Base-by-base conservation (phyloP, 1,140 invertebrate genomes). In the Grapholita molesta region DNA sequence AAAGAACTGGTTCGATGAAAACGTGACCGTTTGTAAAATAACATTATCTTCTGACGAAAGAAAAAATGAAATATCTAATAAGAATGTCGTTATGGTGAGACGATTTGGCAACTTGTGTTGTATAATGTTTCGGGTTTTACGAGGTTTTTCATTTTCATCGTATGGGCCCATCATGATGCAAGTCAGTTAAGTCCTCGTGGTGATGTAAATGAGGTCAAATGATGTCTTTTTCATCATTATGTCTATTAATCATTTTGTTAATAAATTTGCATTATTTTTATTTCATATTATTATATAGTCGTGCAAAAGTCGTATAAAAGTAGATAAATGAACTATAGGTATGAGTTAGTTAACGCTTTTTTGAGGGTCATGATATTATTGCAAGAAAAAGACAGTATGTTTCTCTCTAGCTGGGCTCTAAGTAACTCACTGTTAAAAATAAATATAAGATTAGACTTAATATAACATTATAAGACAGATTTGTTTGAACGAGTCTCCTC, bases 1-100 rank as follows among this genome's bases (percentile, higher is more conserved):
- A 66, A n/a, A 55, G 42, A 77, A 76, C 74, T 73, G 72, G 73
- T 76, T 78, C 18, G 55, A 61, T 61, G 55, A 61, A 28, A 61
- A 65, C 38, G 32, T 24, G 30, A 15, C 12, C 33, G 64, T 23
- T 33, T 32, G 6, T 65, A 8, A 35, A 23, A 23, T 23, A 8
- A 11, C 18, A 33, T 23, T 33, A n/a, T 65, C 30, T 32, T 65
- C 23, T 65, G 33, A 38, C 32, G 33, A 65, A 35, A 33, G 6
- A 2, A 64, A n/a, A 35, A 64, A 64, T 11, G 12, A 38, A 65
- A 65, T 23, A 35, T 32, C 64, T 21, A 65, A 35, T 65, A 32
- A 65, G 9, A 35, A 32, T 35, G 18, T 25, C 55, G 55, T 24
- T 28, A n/a, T 30, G n/a, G n/a, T n/a, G 23, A 61, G n/a, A 21